Conservation (phyloP, 2,888 invertebrate genomes). For the Caprella mutica region DNA sequence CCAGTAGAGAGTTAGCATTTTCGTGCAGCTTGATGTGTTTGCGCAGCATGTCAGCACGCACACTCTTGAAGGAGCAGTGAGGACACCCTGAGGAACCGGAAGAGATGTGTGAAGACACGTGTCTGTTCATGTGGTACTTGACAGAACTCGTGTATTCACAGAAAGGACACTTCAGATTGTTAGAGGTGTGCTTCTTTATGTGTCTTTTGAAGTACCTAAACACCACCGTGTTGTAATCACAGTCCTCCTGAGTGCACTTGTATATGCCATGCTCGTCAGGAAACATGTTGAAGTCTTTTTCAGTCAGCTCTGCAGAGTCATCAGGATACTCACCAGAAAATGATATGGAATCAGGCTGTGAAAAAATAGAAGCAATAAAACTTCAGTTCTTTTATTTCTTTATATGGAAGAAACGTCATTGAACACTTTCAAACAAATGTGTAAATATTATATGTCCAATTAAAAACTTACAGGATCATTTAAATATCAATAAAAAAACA, state of each 20-base stretch:
- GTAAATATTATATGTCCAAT: too few relatives aligned
- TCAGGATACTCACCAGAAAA: too few relatives aligned
- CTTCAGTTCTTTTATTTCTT: too few relatives aligned
- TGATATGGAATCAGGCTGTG: too few relatives aligned
- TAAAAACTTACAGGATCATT: too few relatives aligned
- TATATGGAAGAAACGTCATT: too few relatives aligned
- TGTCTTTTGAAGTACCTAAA: not conserved
- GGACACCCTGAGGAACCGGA: not conserved
- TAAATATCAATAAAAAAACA: too few relatives aligned
- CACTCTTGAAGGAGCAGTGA: conserved; percentile 1
- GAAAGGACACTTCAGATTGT: conserved; percentile 2
- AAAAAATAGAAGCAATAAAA: too few relatives aligned
- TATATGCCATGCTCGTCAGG: too few relatives aligned
- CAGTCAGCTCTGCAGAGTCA: too few relatives aligned
- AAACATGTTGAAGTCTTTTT: too few relatives aligned
- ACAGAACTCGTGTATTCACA: not conserved
- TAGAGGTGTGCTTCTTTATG: not conserved
- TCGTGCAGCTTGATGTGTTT: conserved; percentile 4
- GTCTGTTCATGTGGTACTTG: conserved; percentile 4
- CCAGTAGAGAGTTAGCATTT: not conserved
- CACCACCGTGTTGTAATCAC: conserved; percentile 5
- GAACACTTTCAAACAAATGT: too few relatives aligned
- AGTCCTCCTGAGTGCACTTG: conserved; percentile 8
- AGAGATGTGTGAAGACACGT: not conserved
- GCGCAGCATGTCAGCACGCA: not conserved